Percentiles rank a stretch among this genome's conserved stretches.
These are phyloP conservation scores for Syngnathus floridae DNA, from an alignment of 2,113 vertebrate genomes.

Conservation along the genomic window DNA sequence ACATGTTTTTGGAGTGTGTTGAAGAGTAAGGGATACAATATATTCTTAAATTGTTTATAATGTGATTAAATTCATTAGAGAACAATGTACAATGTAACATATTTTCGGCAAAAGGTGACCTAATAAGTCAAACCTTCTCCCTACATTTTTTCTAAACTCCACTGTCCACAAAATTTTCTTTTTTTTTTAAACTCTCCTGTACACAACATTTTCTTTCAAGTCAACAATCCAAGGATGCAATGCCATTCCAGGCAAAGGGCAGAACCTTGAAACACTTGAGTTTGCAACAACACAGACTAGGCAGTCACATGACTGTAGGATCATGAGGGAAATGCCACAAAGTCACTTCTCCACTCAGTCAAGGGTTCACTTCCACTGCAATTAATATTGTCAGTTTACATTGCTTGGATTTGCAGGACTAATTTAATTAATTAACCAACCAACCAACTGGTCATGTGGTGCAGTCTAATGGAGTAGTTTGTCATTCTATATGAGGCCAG, in stretches of 20 bases:
- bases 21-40: too few relatives aligned
- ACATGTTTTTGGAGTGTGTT: too few relatives aligned
- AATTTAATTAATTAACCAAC: too few relatives aligned
- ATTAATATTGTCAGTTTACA: neutral
- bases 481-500: neutral
- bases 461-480: neutral
- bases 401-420: neutral
- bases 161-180: neutral
- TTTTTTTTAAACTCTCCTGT: neutral
- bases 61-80: too few relatives aligned
- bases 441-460: neutral
- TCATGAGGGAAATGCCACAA: constrained; percentile 18
- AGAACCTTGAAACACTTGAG: neutral
- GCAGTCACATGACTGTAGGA: constrained; percentile 33
- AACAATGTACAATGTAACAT: too few relatives aligned
- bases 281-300: constrained; percentile 1
- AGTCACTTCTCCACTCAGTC: constrained; percentile 5
- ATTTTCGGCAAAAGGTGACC: neutral
- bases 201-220: neutral
- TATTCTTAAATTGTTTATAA: too few relatives aligned
- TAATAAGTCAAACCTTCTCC: neutral
- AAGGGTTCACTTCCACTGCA: constrained; percentile 1
- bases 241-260: neutral
- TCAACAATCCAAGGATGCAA: neutral
- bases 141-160: neutral